Evolutionary conservation across 1,140 invertebrate genomes (phyloP).

Genomic region (Thereuonema tuberculata): DNA sequence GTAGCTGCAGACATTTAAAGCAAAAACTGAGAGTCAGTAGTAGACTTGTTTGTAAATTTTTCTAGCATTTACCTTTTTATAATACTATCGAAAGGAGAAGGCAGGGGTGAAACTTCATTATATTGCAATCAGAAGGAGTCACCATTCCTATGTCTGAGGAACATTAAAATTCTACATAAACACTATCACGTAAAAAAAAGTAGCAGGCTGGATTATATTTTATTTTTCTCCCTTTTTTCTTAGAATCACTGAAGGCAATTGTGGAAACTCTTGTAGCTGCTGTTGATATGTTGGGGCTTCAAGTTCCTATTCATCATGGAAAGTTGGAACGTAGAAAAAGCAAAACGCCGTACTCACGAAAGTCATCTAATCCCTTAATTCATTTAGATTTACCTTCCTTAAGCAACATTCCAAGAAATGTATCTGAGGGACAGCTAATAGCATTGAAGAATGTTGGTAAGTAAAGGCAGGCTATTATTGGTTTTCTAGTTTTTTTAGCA

Average conservation of each 20-base stretch:
- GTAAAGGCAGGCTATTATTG: constrained; percentile 8
- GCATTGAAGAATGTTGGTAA: constrained; percentile 47
- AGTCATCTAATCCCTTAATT: constrained; percentile 24
- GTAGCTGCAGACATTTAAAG: no score
- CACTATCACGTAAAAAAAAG: no score
- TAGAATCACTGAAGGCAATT: constrained; percentile 76
- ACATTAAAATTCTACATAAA: no score
- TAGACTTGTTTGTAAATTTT: no score
- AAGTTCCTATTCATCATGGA: constrained; percentile 32
- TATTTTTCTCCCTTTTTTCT: constrained; percentile 8
- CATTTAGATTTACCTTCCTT: constrained; percentile 41
- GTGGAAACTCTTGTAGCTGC: constrained; percentile 72
- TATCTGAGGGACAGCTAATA: constrained; percentile 47
- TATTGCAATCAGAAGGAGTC: no score
- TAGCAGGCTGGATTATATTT: no score
- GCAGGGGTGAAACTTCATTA: no score
- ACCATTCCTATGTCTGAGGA: no score
- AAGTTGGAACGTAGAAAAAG: constrained; percentile 58
- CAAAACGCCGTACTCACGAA: constrained; percentile 38
- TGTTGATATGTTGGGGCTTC: constrained; percentile 43
- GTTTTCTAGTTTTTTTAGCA: neutral
- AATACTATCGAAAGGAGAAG: no score
- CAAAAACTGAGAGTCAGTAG: no score
- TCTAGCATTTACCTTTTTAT: no score
- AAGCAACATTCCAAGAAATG: constrained; percentile 44